Evolutionary conservation across 2,113 vertebrate species (phyloP), one percentile per base, ranked within the genome.

Genomic region (Sigmodon hispidus): DNA sequence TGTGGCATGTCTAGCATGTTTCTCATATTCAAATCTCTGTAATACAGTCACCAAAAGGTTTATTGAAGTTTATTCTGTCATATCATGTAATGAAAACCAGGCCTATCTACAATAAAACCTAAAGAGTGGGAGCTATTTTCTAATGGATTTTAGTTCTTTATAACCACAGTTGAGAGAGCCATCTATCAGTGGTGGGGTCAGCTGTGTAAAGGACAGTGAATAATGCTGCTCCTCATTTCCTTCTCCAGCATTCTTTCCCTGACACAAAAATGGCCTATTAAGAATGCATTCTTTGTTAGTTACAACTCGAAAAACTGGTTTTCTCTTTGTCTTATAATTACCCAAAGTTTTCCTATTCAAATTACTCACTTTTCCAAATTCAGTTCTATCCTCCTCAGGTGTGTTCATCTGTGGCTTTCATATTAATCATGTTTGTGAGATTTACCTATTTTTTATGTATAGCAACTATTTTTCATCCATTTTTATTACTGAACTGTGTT

Each of bases 321-420:
- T 65, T 21, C 26, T 48, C 10, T 63, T 65, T 3, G 10, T 48
- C 43, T 67, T 67, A 16, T 83, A 50, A 24, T 10, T 48, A 48
- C 2, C 43, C 19, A 67, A 17, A 11, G 16, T 29, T 65, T 40
- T 80, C 50, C 48, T 36, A 43, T 29, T 12, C 22, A 63, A 48
- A 2, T 65, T 45, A 65, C 15, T 21, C 11, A 67, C 4, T 48
- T 43, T 13, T 61, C 31, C 1, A 43, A 67, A 86, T 86, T 67
- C 43, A 36, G 21, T 22, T 48, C 19, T 13, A 6, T 67, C 8
- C 1, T 0, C 26, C 11, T 36, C 50, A 0, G 10, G 4, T 48
- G 7, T 67, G 3, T 15, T 5, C 7, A 0, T 48, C 67, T 50
- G 43, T 50, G 43, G 29, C 43, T 67, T 84, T 84, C 61, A 67